Base-by-base conservation (phyloP, 2,888 invertebrate species). In the Bhutanitis thaidina region DNA sequence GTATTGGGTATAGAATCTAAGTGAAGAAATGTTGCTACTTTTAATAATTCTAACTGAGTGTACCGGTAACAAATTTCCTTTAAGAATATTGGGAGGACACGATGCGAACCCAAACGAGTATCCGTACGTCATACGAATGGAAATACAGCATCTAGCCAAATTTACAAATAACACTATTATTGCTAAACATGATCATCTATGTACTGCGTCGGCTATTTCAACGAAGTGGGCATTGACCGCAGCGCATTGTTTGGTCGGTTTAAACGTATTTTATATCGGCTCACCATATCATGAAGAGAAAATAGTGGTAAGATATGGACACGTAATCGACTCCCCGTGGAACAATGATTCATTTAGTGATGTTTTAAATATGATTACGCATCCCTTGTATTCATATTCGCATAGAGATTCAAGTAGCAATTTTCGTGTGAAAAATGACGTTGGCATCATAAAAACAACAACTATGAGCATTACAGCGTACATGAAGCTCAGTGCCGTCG, bases 91-190 rank as follows among this genome's bases (percentile, higher is more conserved):
- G 13, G 49, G 49, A 13, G 49, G 43, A 43, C 9, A 10, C 10
- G 43, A 49, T 10, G 37, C 43, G 0, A 43, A 37, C 9, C 3
- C 13, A 30, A 35, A 37, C 13, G 16, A 30, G 3, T 49, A 43
- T 10, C 43, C 49, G 4, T 49, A 30, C 13, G 36, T 43, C 12
- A 41, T 49, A 13, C 35, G 49, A n/a, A 15, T 49, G 15, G 49
- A 49, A 43, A 14, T 27, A 9, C 25, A 32, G 32, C 10, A 13
- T 1, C 25, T 4, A 8, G 29, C 0, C 4, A 49, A 49, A 15
- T 7, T 30, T 5, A 13, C 25, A 5, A 36, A 37, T 13, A 41
- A 29, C 27, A 41, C 36, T 9, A 9, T 25, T 9, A 12, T 14
- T 3, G 38, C 14, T 25, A 15, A 12, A 1, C 25, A 43, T 14